Evolutionary conservation across 2,113 vertebrate genomes (phyloP), one percentile per base, ranked within the genome.

Genomic region (Cacatua alba): DNA sequence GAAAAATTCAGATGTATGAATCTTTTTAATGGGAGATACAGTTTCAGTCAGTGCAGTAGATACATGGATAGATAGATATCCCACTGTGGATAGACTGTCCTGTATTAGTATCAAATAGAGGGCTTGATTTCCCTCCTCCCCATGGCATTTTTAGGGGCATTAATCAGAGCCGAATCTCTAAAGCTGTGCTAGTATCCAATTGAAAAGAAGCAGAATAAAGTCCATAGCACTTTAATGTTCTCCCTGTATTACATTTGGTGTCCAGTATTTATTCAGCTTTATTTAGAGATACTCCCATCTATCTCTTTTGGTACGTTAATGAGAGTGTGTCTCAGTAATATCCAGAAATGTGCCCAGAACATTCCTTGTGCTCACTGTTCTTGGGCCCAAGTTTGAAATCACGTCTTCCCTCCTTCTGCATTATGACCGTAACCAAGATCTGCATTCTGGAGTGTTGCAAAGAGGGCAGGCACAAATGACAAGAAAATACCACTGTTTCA

Each of bases 181-280:
- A 83, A 86, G 59, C 90, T 81, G 51, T 11, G 7, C 76, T 46
- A 41, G 33, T 81, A 67, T 84, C 69, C 60, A 94, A 82, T 5
- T 81, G 88, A 80, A 92, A 93, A 93, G 82, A 75, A 93, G 93
- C 88, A 94, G 90, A 96, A 90, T 93, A 21, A 93, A 92, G 79
- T 69, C 68, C 48, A 5, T 13, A 44, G 85, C 10, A 6, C 68
- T 88, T 86, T 60, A 59, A 55, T 68, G 64, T 90, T 83, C 68
- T 93, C 85, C 68, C 64, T 59, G 18, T 20, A 51, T 90, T 59
- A 23, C 43, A 67, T 11, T 78, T 74, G 77, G 51, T 8, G 3
- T 52, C 80, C 43, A 64, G 51, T 49, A 51, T 48, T 86, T 90
- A 75, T 75, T 92, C 88, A 92, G 72, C 51, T 86, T 86, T 78